Conservation (phyloP, 1,140 invertebrate species). For the Zaprionus kolodkinae region DNA sequence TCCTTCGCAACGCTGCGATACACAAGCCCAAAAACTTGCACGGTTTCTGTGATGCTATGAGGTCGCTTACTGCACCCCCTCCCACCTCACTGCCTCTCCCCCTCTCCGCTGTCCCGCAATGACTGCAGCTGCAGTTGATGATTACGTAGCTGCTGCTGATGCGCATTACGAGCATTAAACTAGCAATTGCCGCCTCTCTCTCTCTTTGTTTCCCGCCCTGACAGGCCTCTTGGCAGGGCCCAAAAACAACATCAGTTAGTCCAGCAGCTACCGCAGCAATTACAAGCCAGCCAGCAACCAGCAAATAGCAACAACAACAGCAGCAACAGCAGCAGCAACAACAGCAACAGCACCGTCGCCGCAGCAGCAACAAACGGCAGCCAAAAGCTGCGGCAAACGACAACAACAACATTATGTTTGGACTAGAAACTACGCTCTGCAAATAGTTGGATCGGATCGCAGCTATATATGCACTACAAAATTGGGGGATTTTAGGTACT, state of each 20-base stretch:
- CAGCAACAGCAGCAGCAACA: neutral
- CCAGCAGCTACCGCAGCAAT: slow-evolving; percentile 37
- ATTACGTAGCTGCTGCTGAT: slow-evolving; percentile 35
- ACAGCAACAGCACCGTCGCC: neutral
- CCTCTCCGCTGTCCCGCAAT: slow-evolving; percentile 5
- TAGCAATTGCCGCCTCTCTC: slow-evolving; percentile 35
- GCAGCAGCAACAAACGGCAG: neutral
- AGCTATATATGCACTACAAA: too few species aligned
- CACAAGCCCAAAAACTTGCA: slow-evolving; percentile 10
- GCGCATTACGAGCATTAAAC: slow-evolving; percentile 52
- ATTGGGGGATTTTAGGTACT: too few species aligned
- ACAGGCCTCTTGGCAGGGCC: slow-evolving; percentile 14
- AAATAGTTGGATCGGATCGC: too few species aligned
- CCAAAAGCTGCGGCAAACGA: slow-evolving; percentile 2
- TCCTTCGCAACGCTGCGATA: slow-evolving; percentile 3
- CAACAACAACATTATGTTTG: neutral
- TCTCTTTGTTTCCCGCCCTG: neutral
- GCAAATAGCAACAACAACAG: slow-evolving; percentile 1
- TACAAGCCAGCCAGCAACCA: slow-evolving; percentile 32
- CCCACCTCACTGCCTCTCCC: neutral
- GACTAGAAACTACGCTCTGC: slow-evolving; percentile 10
- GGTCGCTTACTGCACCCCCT: slow-evolving; percentile 13
- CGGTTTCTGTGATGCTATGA: slow-evolving; percentile 9
- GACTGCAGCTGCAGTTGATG: slow-evolving; percentile 22
- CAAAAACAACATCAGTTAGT: slow-evolving; percentile 32